These are phyloP conservation scores for Neogale vison DNA, from an alignment of 2,113 vertebrate genomes.

Conservation along the genomic window DNA sequence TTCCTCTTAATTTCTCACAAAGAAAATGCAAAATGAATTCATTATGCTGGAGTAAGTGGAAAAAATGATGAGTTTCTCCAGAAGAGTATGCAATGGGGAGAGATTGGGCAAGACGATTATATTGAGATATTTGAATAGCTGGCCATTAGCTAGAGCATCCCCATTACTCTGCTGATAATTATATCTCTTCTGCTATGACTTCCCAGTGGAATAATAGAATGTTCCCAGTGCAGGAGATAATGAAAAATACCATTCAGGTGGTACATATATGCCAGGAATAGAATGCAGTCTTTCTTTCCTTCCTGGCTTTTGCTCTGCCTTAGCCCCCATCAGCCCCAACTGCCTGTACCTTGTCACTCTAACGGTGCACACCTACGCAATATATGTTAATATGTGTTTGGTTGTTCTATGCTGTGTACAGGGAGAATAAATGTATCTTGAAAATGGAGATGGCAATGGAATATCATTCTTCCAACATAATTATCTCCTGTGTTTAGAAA, in stretches of 20 bases:
- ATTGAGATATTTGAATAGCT: slow-evolving; percentile 91
- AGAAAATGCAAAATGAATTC: slow-evolving; percentile 90
- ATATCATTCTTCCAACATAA: slow-evolving; percentile 83
- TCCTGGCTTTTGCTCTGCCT: slow-evolving; percentile 3
- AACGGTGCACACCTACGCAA: slow-evolving; percentile 66
- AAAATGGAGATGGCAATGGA: slow-evolving; percentile 82
- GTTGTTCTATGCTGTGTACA: slow-evolving; percentile 74
- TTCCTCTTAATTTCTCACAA: slow-evolving; percentile 90
- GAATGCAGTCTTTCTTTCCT: slow-evolving; percentile 76
- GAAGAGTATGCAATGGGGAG: slow-evolving; percentile 89
- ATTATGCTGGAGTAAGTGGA: slow-evolving; percentile 88
- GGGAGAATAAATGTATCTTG: slow-evolving; percentile 82
- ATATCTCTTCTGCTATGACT: slow-evolving; percentile 85
- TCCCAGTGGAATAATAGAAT: slow-evolving; percentile 88
- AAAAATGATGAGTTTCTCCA: slow-evolving; percentile 90
- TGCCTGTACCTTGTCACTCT: slow-evolving; percentile 57
- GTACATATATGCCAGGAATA: slow-evolving; percentile 81
- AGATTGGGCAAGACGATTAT: slow-evolving; percentile 89
- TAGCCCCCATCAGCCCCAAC: neutral
- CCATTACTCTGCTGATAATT: slow-evolving; percentile 90
- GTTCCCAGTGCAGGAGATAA: slow-evolving; percentile 86
- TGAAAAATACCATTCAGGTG: slow-evolving; percentile 86
- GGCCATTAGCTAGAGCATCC: slow-evolving; percentile 88
- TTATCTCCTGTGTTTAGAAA: slow-evolving; percentile 84
- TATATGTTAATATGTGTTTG: slow-evolving; percentile 79